Evolutionary conservation across 2,113 vertebrate genomes (phyloP), one percentile per base, ranked within the genome.

Genomic region (Rhabdornis inornatus): DNA sequence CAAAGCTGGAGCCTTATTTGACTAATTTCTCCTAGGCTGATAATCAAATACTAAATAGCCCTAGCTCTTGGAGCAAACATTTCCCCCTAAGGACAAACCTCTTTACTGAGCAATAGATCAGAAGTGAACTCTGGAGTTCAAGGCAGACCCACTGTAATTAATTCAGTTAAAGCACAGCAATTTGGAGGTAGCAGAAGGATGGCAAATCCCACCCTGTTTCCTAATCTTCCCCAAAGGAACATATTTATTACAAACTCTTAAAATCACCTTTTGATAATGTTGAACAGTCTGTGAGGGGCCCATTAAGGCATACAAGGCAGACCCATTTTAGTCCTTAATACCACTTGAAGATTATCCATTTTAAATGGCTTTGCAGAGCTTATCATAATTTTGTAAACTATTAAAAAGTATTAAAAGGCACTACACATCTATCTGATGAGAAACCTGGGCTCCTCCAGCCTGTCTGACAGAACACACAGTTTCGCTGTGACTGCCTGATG

Each of bases 231-330:
- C 93, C 95, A 93, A 93, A 96, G 93, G 95, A 96, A 81, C 52
- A 2, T 88, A 95, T 97, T 96, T 96, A 95, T 94, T 94, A 86
- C 79, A 81, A 90, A 95, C 83, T 92, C 95, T 86, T 96, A 96
- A 97, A 97, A 96, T 96, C 93, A 96, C 90, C 90, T 96, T 95
- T 92, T 96, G 95, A 95, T 94, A 96, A 90, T 7, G 25, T 37
- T 87, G 85, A 96, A 96, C 85, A 96, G 94, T 89, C 93, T 97
- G 93, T 75, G n/a, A 93, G 94, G 93, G 93, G 95, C 90, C 90
- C 68, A 96, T 97, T 95, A 94, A 94, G 56, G 64, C 64, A 64
- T 83, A 78, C 85, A 89, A 94, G 75, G 85, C 88, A 96, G 95
- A 77, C 68, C 68, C 60, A 96, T 97, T 97, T 96, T 90, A 94